Percentiles rank a stretch among this genome's conserved stretches.
Evolutionary conservation across 2,888 invertebrate species (phyloP).

Genomic region (Drosophila flavopinicola): DNA sequence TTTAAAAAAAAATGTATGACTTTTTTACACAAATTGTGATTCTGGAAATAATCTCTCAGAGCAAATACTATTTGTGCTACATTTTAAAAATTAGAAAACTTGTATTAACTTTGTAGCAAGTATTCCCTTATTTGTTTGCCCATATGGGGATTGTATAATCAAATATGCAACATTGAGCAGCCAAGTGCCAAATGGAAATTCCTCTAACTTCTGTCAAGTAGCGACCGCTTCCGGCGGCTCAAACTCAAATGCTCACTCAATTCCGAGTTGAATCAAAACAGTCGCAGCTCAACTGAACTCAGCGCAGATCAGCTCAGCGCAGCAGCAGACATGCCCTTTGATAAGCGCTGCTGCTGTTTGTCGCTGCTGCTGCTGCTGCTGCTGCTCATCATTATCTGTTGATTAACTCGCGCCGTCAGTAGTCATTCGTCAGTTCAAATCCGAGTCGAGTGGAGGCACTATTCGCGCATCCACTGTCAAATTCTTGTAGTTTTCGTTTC

Average conservation of each 20-base stretch:
- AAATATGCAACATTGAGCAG: neutral
- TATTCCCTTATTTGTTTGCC: neutral
- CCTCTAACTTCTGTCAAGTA: neutral
- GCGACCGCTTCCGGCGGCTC: conserved; percentile 2
- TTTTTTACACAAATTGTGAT: too few species aligned
- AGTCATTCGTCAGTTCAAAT: conserved; percentile 60
- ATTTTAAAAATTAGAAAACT: neutral
- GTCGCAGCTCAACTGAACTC: conserved; percentile 20
- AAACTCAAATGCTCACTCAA: conserved; percentile 39
- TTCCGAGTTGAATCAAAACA: conserved; percentile 47
- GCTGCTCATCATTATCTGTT: conserved; percentile 73
- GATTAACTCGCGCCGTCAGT: conserved; percentile 65
- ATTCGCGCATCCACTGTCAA: conserved; percentile 21
- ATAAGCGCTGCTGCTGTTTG: conserved; percentile 38
- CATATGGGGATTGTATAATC: neutral
- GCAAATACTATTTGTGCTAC: neutral
- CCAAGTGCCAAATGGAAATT: too few species aligned
- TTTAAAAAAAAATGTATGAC: too few species aligned
- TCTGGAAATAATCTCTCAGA: too few species aligned
- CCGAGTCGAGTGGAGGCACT: conserved; percentile 42
- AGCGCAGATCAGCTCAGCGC: conserved; percentile 28
- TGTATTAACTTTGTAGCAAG: neutral
- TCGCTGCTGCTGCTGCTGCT: conserved; percentile 23
- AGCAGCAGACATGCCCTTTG: conserved; percentile 54
- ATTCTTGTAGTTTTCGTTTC: conserved; percentile 12